phyloP scores from a whole-genome alignment of 2,113 vertebrate species.

The Zeus faber region DNA sequence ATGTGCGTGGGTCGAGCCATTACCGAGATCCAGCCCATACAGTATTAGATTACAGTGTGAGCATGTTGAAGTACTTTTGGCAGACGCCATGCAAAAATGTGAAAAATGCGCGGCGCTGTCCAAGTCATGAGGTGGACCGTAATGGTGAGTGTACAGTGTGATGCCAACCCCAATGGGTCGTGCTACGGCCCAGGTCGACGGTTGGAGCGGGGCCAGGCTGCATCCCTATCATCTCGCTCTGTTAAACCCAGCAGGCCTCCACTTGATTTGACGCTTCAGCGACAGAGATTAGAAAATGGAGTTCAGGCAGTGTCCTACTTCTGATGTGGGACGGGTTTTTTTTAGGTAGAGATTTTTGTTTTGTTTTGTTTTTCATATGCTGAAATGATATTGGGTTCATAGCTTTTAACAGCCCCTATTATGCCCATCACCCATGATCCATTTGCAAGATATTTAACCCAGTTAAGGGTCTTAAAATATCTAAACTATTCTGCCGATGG shows the following conservation, averaged over 20 bases:
- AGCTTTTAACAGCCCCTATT: too few species aligned
- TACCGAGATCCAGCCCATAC: slow-evolving; percentile 31
- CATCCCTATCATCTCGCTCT: slow-evolving; percentile 26
- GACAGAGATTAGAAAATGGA: slow-evolving; percentile 14
- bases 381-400: too few species aligned
- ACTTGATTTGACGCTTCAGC: slow-evolving; percentile 43
- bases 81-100: slow-evolving; percentile 9
- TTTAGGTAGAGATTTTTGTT: too few species aligned
- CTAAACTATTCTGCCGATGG: too few species aligned
- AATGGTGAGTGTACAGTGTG: slow-evolving; percentile 18
- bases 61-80: slow-evolving; percentile 51
- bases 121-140: slow-evolving; percentile 40
- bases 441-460: too few species aligned
- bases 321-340: neutral
- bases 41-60: slow-evolving; percentile 40
- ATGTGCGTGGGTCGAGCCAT: slow-evolving; percentile 18
- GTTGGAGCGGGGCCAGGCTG: slow-evolving; percentile 48
- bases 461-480: too few species aligned
- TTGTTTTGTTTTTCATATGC: too few species aligned
- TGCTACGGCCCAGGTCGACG: slow-evolving; percentile 40
- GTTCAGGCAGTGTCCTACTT: slow-evolving; percentile 7
- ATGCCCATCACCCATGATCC: too few species aligned
- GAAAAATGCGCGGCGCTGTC: slow-evolving; percentile 40
- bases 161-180: slow-evolving; percentile 44
- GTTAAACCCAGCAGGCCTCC: slow-evolving; percentile 33